Evolutionary conservation across 2,113 vertebrate species (phyloP).

Genomic region (Notothenia rossii): DNA sequence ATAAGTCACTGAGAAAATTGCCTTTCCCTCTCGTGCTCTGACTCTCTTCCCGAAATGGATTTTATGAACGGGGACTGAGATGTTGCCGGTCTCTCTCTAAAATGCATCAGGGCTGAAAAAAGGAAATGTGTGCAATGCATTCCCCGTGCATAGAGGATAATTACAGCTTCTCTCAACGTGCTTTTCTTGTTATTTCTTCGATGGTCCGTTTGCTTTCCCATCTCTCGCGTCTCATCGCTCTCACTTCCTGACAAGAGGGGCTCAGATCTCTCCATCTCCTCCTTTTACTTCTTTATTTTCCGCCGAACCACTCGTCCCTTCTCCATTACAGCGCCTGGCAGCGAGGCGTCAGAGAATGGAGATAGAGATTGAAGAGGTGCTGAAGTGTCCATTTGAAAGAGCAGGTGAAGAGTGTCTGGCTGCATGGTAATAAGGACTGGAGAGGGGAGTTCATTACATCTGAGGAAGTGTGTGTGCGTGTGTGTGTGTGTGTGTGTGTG

Average conservation of each 20-base stretch:
- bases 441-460: constrained; percentile 1
- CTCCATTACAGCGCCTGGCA: constrained; percentile 27
- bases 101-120: too few relatives aligned
- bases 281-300: constrained; percentile 2
- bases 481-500: too few relatives aligned
- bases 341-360: constrained; percentile 7
- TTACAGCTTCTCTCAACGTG: too few relatives aligned
- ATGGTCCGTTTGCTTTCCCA: neutral
- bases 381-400: constrained; percentile 49
- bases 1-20: constrained; percentile 8
- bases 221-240: neutral
- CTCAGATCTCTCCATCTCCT: neutral
- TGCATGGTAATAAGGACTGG: constrained; percentile 42
- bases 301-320: constrained; percentile 25
- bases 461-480: neutral
- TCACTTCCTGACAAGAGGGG: neutral
- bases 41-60: neutral
- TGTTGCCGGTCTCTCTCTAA: too few relatives aligned
- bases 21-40: neutral
- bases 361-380: constrained; percentile 48
- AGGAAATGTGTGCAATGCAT: too few relatives aligned
- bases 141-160: too few relatives aligned
- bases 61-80: neutral
- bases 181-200: neutral
- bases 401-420: constrained; percentile 42